These are phyloP conservation scores for Meta bourneti DNA, from an alignment of 2,888 invertebrate species.

Conservation along the genomic window DNA sequence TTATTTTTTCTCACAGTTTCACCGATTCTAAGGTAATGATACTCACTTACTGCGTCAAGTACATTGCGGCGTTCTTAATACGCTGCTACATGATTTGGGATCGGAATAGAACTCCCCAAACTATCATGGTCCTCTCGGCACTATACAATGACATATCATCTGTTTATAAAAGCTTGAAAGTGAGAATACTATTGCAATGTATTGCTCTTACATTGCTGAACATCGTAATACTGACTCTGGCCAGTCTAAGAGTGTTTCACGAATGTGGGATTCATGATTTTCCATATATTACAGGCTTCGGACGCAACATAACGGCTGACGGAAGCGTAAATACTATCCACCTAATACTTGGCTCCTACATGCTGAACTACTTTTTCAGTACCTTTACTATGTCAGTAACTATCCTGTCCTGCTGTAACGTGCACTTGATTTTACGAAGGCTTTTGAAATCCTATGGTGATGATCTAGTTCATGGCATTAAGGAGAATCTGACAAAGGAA, in stretches of 20 bases:
- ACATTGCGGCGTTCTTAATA: slow-evolving; percentile 38
- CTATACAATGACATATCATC: slow-evolving; percentile 48
- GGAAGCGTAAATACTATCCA: slow-evolving; percentile 18
- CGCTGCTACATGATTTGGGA: slow-evolving; percentile 40
- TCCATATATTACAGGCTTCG: slow-evolving; percentile 4
- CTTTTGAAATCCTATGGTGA: slow-evolving; percentile 41
- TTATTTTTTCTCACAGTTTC: slow-evolving; percentile 56
- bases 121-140: slow-evolving; percentile 39
- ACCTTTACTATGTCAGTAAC: slow-evolving; percentile 25
- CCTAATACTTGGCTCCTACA: slow-evolving; percentile 17
- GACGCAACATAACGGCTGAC: slow-evolving; percentile 29
- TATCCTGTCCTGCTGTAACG: slow-evolving; percentile 47
- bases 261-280: slow-evolving; percentile 15
- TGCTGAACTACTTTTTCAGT: slow-evolving; percentile 28
- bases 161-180: slow-evolving; percentile 54
- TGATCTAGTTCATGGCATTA: slow-evolving; percentile 9
- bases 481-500: slow-evolving; percentile 27
- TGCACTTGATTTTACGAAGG: slow-evolving; percentile 50
- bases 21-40: slow-evolving; percentile 49
- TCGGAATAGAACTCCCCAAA: slow-evolving; percentile 37
- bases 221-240: background rate
- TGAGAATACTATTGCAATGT: slow-evolving; percentile 45
- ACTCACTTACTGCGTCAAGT: slow-evolving; percentile 56
- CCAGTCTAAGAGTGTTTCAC: slow-evolving; percentile 7
- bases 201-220: slow-evolving; percentile 5